Evolutionary conservation across 2,888 invertebrate species (phyloP), one percentile per base, ranked within the genome.

Genomic region (Philhelius pedissequus): DNA sequence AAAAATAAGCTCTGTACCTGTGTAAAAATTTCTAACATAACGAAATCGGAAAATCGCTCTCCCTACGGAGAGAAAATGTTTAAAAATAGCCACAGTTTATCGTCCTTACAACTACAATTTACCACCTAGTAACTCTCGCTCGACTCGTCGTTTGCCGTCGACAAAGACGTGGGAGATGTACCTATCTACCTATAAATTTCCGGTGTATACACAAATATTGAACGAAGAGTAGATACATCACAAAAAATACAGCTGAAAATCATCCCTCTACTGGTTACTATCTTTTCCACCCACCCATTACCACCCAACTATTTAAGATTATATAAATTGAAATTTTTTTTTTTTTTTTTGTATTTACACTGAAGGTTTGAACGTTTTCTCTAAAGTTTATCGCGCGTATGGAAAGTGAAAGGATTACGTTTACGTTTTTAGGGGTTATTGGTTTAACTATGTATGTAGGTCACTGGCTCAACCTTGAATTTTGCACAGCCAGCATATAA

Each of bases 171-270:
- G 30, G 56, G 62, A 64, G 76, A 45, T 30, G 35, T 48, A 48
- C 48, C 48, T 48, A 32, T 56, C 45, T 75, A 60, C 66, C 66
- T 76, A 66, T 54, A 82, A 82, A 77, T 73, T 77, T 82, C 82
- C 77, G 73, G 73, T 82, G 68, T 68, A 82, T 82, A 82, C 82
- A 82, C 77, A 82, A 82, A 76, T 64, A 64, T 77, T 82, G 68
- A 82, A 77, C 73, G 77, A 82, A 77, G 38, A 77, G 43, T 82
- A 82, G 74, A 78, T 83, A 83, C 78, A 62, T 78, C 40, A 75
- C 15, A 27, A 27, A 54, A 27, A 56, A 8, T 43, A 40, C 38
- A 30, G 9, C 15, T 15, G 38, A 56, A 38, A 54, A 62, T 18
- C 13, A 25, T 25, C 13, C 35, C 56, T 18, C 13, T 66, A 1